phyloP scores from a whole-genome alignment of 1,140 invertebrate species.

The Stegodyphus dumicola region DNA sequence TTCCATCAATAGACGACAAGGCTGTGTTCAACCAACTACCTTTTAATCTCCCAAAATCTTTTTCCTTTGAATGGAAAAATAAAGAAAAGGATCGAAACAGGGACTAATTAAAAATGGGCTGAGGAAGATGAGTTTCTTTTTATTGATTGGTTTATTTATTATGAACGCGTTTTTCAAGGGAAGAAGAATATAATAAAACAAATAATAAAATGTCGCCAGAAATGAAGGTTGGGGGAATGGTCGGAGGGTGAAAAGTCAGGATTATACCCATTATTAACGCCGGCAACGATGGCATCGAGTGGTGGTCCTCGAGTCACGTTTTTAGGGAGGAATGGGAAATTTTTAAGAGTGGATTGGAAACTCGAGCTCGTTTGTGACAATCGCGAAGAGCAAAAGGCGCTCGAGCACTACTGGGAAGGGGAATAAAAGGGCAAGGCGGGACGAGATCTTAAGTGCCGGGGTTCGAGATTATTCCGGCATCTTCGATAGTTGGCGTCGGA shows the following conservation, averaged over 20 bases:
- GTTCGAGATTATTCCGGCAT: not conserved
- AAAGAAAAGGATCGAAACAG: too few species aligned
- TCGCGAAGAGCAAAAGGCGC: not conserved
- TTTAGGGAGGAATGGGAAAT: not conserved
- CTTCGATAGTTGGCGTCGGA: not conserved
- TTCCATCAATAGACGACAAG: too few species aligned
- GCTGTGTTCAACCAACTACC: too few species aligned
- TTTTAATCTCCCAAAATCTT: too few species aligned
- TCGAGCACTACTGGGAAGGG: not conserved
- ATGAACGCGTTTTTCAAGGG: not conserved
- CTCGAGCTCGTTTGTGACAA: not conserved
- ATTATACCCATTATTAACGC: not conserved
- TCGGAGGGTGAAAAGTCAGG: not conserved
- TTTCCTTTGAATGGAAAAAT: too few species aligned
- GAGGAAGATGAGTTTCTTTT: too few species aligned
- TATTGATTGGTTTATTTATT: not conserved
- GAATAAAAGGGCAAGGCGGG: not conserved
- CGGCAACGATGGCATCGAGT: not conserved
- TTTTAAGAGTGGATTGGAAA: not conserved
- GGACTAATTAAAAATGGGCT: too few species aligned
- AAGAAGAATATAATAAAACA: not conserved
- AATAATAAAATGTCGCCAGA: not conserved
- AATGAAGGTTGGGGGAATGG: not conserved
- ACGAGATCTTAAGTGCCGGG: not conserved
- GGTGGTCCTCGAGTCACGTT: not conserved